Evolutionary conservation across 1,140 invertebrate species (phyloP), one percentile per base, ranked within the genome.

Genomic region (Eriocheir sinensis): DNA sequence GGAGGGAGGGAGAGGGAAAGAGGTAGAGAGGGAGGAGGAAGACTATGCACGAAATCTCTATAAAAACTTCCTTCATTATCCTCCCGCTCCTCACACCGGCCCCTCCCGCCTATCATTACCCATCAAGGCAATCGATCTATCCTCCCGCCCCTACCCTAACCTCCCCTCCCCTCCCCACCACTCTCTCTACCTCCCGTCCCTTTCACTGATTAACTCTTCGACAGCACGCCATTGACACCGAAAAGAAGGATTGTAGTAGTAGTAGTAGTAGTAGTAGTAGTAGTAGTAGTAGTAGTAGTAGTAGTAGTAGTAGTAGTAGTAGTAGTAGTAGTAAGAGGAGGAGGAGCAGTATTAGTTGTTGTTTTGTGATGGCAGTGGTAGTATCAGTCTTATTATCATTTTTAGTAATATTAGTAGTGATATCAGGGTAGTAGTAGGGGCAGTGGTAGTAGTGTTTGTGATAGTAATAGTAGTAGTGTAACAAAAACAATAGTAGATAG

Each of bases 141-240:
- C 83, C 40, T 21, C 40, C 83, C 40, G 36, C 40, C 40, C n/a
- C n/a, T 72, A 15, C n/a, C n/a, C n/a, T 72, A 15, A 15, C n/a
- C 60, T 72, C 60, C n/a, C 60, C n/a, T n/a, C n/a, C 60, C n/a
- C 60, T 72, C 60, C n/a, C 60, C n/a, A 15, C n/a, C 60, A 15
- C 60, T 72, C 60, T 72, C 60, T 72, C 60, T 72, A 15, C n/a
- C 83, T 86, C 83, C 83, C 32, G 60, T n/a, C 60, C 60, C 60
- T 72, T 72, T 89, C 86, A 41, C 21, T n/a, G 85, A 88, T 88
- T n/a, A 72, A 72, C 60, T 72, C 27, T n/a, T n/a, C 60, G 27
- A 72, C 12, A n/a, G n/a, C 60, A 72, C 60, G 60, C 60, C 60
- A 72, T 72, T 21, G 60, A 21, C 4, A 15, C 4, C 6, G 21